Conservation (phyloP, 2,888 invertebrate species). For the Allolobophora icterica region DNA sequence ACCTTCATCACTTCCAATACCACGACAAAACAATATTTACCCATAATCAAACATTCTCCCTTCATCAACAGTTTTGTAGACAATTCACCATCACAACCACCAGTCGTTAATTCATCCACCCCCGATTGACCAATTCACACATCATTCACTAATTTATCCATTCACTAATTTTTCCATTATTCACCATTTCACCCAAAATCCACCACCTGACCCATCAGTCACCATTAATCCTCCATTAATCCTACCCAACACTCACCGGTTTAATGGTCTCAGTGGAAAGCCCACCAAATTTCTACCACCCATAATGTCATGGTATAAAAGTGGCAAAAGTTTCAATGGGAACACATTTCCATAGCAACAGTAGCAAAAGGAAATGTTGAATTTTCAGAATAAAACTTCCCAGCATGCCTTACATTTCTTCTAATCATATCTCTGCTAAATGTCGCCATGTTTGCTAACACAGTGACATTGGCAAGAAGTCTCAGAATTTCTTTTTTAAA, state of each 20-base stretch:
- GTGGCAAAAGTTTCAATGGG: not conserved
- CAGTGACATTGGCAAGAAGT: too few relatives aligned
- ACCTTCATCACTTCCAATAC: not conserved
- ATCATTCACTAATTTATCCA: not conserved
- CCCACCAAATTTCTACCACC: constrained; percentile 2
- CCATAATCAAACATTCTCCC: not conserved
- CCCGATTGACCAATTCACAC: not conserved
- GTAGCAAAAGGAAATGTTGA: not conserved
- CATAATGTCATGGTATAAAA: not conserved
- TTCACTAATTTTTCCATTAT: not conserved
- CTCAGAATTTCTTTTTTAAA: too few relatives aligned
- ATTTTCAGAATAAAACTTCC: not conserved
- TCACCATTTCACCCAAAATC: not conserved
- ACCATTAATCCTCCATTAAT: not conserved
- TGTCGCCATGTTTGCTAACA: not conserved
- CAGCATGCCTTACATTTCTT: not conserved
- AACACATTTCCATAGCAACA: not conserved
- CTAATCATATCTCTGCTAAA: not conserved
- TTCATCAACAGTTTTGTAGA: not conserved
- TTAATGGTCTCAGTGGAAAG: not conserved
- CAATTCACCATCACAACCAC: not conserved
- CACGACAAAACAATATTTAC: not conserved
- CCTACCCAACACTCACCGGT: not conserved
- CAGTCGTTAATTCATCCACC: not conserved
- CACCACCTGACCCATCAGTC: not conserved